A percentile compares a stretch with the other conserved stretches of the same genome.
Conservation (phyloP, 2,113 vertebrate genomes). For the Eurystomus gularis region DNA sequence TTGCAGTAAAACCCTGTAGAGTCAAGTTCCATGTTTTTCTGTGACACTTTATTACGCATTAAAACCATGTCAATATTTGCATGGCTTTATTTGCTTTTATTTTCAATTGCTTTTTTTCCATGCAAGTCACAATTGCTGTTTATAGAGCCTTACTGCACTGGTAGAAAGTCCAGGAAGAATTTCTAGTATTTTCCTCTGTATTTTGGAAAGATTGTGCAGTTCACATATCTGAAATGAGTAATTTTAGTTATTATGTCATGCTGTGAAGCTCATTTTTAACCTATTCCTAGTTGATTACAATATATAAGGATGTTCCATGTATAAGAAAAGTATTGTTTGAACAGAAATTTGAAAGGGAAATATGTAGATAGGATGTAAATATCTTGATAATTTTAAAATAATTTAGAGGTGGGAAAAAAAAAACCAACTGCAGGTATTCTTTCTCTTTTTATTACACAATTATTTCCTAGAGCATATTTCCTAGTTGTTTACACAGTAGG, state of each 20-base stretch:
- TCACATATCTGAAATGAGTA: neutral
- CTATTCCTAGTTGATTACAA: neutral
- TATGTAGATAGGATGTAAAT: neutral
- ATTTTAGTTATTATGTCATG: neutral
- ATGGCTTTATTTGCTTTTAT: neutral
- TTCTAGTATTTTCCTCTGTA: neutral
- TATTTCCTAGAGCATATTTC: neutral
- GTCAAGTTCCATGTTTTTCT: conserved; percentile 10
- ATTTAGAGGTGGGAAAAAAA: neutral
- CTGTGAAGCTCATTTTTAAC: neutral
- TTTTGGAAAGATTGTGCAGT: neutral
- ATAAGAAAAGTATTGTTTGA: neutral
- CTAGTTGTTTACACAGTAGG: neutral
- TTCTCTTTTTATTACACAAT: neutral
- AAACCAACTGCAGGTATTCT: neutral
- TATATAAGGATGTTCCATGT: neutral
- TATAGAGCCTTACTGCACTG: neutral
- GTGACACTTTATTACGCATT: neutral
- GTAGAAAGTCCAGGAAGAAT: neutral
- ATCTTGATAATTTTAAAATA: neutral
- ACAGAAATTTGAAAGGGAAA: neutral
- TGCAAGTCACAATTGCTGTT: neutral
- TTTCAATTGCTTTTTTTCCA: neutral
- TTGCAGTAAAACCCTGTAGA: neutral
- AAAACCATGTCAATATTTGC: neutral